A percentile compares a stretch with the other conserved stretches of the same genome.
Conservation (phyloP, 2,888 invertebrate species). For the Apotomis turbidana region DNA sequence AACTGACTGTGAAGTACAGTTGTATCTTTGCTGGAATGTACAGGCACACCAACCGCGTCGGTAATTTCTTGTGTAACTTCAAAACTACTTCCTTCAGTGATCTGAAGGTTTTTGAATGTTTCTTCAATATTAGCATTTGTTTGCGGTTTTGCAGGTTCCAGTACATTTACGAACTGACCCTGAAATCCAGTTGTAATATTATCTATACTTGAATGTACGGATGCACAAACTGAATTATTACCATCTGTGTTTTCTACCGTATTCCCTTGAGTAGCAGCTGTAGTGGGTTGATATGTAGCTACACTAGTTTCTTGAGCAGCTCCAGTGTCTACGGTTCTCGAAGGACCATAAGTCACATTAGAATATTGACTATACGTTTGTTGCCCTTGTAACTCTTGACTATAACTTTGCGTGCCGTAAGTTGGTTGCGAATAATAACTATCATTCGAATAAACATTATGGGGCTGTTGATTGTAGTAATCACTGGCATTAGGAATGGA, state of each 20-base stretch:
- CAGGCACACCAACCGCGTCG: no score
- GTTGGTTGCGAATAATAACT: slow-evolving; percentile 32
- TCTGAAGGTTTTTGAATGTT: slow-evolving; percentile 10
- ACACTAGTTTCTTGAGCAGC: not conserved
- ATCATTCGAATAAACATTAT: slow-evolving; percentile 35
- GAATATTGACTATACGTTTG: slow-evolving; percentile 6
- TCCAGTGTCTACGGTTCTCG: not conserved
- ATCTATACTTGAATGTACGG: not conserved
- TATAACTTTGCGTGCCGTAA: slow-evolving; percentile 26
- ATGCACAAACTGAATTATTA: not conserved
- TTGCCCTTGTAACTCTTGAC: slow-evolving; percentile 9
- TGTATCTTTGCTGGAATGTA: no score
- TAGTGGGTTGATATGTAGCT: not conserved
- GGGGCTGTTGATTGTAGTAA: slow-evolving; percentile 32
- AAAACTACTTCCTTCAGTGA: not conserved
- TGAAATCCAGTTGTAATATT: not conserved
- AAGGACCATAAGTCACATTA: not conserved
- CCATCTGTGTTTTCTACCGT: slow-evolving; percentile 10
- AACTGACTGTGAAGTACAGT: no score
- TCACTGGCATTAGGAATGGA: slow-evolving; percentile 24
- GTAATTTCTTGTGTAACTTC: no score
- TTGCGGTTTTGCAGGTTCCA: not conserved
- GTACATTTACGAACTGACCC: not conserved
- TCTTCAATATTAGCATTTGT: not conserved
- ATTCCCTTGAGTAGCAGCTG: slow-evolving; percentile 13